A percentile compares a stretch with the other conserved stretches of the same genome.
phyloP scores from a whole-genome alignment of 2,113 vertebrate genomes.

The Glaucidium brasilianum region DNA sequence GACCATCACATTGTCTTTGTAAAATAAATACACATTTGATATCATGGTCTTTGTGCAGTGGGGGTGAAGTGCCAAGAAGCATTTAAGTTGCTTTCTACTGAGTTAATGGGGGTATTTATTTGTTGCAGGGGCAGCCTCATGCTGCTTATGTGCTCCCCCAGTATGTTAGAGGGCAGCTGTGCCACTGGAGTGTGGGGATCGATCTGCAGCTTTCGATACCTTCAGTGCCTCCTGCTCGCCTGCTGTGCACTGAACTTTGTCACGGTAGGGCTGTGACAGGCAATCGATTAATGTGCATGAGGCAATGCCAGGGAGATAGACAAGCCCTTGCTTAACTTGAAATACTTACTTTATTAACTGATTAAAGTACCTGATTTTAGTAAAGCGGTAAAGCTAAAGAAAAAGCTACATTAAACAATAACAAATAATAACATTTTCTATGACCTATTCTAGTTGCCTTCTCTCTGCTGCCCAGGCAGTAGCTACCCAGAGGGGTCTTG shows the following conservation, averaged over 20 bases:
- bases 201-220: not conserved
- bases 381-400: not conserved
- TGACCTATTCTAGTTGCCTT: not conserved
- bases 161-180: not conserved
- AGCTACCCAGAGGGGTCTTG: not conserved
- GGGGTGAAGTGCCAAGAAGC: not conserved
- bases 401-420: not conserved
- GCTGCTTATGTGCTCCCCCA: not conserved
- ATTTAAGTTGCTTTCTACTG: not conserved
- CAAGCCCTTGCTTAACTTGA: not conserved
- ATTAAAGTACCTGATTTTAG: not conserved
- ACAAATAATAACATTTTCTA: not conserved
- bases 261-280: rapidly evolving
- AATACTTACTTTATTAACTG: not conserved
- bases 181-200: rapidly evolving
- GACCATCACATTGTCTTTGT: not conserved
- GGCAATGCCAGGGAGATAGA: not conserved
- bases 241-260: not conserved
- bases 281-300: rapidly evolving
- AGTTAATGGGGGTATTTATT: not conserved
- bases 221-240: rapidly evolving
- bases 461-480: rapidly evolving
- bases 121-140: not conserved
- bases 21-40: not conserved
- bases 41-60: not conserved